These are phyloP conservation scores for Chiloscyllium plagiosum DNA, from an alignment of 2,113 vertebrate species.

Conservation along the genomic window DNA sequence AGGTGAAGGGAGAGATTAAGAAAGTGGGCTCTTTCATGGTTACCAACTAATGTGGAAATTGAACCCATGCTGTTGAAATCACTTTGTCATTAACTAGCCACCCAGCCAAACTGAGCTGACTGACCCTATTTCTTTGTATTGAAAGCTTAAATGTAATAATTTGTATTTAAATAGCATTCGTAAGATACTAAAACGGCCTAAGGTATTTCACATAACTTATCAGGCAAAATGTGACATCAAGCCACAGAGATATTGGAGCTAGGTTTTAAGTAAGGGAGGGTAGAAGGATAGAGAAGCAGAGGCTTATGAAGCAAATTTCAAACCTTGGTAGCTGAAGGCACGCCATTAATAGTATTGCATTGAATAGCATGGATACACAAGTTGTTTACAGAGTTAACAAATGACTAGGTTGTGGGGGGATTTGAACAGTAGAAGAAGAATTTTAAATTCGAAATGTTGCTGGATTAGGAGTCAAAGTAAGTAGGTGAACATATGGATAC, in stretches of 20 bases:
- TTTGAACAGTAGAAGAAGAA: background rate
- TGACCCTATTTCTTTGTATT: background rate
- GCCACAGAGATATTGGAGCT: background rate
- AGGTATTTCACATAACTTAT: background rate
- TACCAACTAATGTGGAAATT: too few species aligned
- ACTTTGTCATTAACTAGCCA: too few species aligned
- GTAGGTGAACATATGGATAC: too few species aligned
- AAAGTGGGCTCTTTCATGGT: too few species aligned
- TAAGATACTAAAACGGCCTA: background rate
- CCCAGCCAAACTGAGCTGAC: too few species aligned
- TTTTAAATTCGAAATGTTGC: background rate
- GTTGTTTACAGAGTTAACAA: background rate
- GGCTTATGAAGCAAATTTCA: background rate
- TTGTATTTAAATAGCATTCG: background rate
- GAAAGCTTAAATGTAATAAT: background rate
- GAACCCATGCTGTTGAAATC: too few species aligned
- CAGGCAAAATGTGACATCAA: background rate
- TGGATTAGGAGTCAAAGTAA: background rate
- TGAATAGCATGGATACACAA: background rate
- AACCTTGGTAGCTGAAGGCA: background rate
- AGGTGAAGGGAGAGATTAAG: too few species aligned
- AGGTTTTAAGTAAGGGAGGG: background rate
- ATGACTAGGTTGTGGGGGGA: background rate
- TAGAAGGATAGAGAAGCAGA: background rate
- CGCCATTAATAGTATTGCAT: background rate